Evolutionary conservation across 53 echinoderm and acorn worm species (phyloP).

Genomic region (Actinopyga echinites): DNA sequence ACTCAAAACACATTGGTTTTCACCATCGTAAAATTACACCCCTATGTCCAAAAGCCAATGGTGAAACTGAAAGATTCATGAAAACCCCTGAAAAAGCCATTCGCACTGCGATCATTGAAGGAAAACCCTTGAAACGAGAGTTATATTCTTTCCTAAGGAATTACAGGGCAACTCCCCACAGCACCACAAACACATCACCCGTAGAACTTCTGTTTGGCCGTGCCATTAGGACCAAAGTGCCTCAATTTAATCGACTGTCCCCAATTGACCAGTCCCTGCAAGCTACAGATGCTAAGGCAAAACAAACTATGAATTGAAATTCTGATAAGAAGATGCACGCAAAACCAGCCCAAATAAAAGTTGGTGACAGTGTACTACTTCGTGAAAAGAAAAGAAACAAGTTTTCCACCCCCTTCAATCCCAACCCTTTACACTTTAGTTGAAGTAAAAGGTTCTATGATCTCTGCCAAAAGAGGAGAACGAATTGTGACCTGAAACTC

Average conservation of each 20-base stretch:
- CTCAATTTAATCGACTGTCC: too few relatives aligned
- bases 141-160: slow-evolving; percentile 26
- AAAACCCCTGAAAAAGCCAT: slow-evolving; percentile 26
- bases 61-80: slow-evolving; percentile 29
- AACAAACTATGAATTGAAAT: slow-evolving; percentile 50
- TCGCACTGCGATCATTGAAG: background rate
- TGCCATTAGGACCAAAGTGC: slow-evolving; percentile 3
- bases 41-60: slow-evolving; percentile 40
- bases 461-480: slow-evolving; percentile 44
- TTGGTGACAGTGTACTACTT: slow-evolving; percentile 46
- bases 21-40: slow-evolving; percentile 12
- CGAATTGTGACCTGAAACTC: slow-evolving; percentile 47
- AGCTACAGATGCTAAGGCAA: background rate
- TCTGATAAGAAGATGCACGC: slow-evolving; percentile 21
- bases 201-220: slow-evolving; percentile 39
- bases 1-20: background rate
- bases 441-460: slow-evolving; percentile 48
- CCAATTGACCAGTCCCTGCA: background rate
- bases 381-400: slow-evolving; percentile 24
- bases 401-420: background rate
- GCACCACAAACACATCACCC: slow-evolving; percentile 16
- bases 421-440: background rate
- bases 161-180: slow-evolving; percentile 56
- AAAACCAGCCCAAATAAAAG: slow-evolving; percentile 10
- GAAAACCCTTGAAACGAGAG: slow-evolving; percentile 11